Conservation (phyloP, 2,113 vertebrate genomes). For the Ictalurus punctatus region DNA sequence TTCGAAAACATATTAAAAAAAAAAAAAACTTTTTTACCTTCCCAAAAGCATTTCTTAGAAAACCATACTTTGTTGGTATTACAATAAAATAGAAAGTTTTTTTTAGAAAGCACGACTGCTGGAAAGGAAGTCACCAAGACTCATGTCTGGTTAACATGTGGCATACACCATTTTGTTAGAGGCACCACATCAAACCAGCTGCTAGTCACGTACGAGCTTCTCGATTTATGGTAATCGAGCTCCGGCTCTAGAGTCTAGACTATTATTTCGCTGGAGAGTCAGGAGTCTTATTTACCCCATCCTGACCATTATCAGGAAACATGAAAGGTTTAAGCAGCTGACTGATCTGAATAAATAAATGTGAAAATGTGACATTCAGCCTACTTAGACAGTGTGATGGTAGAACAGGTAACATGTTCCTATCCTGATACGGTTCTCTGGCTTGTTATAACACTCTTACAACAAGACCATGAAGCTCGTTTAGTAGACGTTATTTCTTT, state of each 20-base stretch:
- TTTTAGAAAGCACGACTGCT: too few relatives aligned
- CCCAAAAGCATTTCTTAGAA: not conserved
- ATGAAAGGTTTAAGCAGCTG: not conserved
- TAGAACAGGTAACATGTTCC: not conserved
- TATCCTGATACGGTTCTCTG: not conserved
- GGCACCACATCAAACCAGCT: slow-evolving; percentile 34
- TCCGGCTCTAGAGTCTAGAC: too few relatives aligned
- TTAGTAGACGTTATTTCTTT: not conserved
- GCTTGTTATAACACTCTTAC: not conserved
- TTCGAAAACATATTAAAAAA: not conserved
- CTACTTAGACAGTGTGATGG: not conserved
- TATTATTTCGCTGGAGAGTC: not conserved
- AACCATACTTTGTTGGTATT: not conserved
- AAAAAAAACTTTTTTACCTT: not conserved
- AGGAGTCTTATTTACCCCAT: not conserved
- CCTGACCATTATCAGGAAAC: not conserved
- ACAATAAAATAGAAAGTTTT: not conserved
- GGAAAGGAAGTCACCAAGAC: not conserved
- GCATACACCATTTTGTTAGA: not conserved
- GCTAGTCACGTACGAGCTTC: slow-evolving; percentile 44
- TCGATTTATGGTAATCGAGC: not conserved
- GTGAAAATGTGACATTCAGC: not conserved
- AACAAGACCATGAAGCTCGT: not conserved
- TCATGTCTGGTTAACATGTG: not conserved
- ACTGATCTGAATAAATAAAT: not conserved